Evolutionary conservation across 2,888 invertebrate species (phyloP).

Genomic region (Liodrosophila aerea): DNA sequence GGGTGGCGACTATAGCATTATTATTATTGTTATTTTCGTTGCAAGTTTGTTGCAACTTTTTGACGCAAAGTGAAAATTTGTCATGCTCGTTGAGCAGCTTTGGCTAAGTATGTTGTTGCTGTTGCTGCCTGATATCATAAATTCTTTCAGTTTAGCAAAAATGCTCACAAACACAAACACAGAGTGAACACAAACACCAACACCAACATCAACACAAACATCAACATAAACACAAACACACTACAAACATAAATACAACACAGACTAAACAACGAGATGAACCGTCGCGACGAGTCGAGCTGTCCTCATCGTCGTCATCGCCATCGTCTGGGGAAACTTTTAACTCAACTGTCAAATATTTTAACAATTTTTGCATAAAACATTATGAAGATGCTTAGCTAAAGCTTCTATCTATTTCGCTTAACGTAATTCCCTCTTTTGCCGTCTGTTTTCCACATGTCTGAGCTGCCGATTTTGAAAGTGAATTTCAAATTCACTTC

Average conservation of each 20-base stretch:
- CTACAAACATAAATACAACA: slow-evolving; percentile 39
- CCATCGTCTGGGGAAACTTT: slow-evolving; percentile 63
- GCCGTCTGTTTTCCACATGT: slow-evolving; percentile 23
- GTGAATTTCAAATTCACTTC: slow-evolving; percentile 54
- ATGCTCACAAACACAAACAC: slow-evolving; percentile 60
- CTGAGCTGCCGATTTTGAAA: slow-evolving; percentile 49
- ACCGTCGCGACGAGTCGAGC: slow-evolving; percentile 4
- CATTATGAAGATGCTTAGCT: slow-evolving; percentile 60
- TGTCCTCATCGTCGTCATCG: slow-evolving; percentile 14
- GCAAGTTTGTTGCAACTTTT: slow-evolving; percentile 75
- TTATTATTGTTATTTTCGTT: slow-evolving; percentile 62
- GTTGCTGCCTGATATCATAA: slow-evolving; percentile 62
- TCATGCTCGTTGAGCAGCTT: slow-evolving; percentile 70
- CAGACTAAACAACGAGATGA: slow-evolving; percentile 37
- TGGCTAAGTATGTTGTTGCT: slow-evolving; percentile 42
- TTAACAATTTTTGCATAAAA: slow-evolving; percentile 76
- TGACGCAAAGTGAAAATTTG: slow-evolving; percentile 74
- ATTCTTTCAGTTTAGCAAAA: slow-evolving; percentile 72
- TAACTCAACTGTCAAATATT: slow-evolving; percentile 76
- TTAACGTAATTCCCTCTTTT: background rate
- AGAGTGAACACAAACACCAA: slow-evolving; percentile 33
- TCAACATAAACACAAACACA: slow-evolving; percentile 34
- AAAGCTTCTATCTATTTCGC: background rate
- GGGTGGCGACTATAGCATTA: slow-evolving; percentile 4
- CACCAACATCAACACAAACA: no score